phyloP scores from a whole-genome alignment of 2,888 invertebrate species.

The Pristionchus mayeri region DNA sequence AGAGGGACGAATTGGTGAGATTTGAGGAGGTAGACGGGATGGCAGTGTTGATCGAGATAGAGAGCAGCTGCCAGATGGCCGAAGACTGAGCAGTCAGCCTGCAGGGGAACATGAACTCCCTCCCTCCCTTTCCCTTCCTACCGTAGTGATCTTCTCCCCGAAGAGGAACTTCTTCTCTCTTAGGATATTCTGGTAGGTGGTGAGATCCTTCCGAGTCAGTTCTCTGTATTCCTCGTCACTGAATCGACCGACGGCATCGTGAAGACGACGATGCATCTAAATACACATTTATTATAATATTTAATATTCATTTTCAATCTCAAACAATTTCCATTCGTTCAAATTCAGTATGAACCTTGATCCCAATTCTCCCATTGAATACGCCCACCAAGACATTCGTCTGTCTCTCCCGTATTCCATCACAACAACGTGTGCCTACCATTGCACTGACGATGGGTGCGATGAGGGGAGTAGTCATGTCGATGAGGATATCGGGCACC shows the following conservation, averaged over 20 bases:
- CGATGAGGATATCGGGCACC: conserved; percentile 31
- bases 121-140: conserved; percentile 77
- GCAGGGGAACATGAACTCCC: conserved; percentile 28
- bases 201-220: conserved; percentile 44
- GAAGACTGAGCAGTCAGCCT: conserved; percentile 72
- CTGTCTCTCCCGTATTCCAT: too few species aligned
- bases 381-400: too few species aligned
- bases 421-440: too few species aligned
- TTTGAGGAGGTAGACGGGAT: conserved; percentile 66
- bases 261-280: conserved; percentile 46
- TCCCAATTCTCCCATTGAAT: too few species aligned
- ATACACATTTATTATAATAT: not conserved
- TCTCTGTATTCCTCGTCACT: conserved; percentile 48
- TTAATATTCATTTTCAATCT: too few species aligned
- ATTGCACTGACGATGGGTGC: conserved; percentile 24
- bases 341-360: too few species aligned
- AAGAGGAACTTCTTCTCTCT: conserved; percentile 95
- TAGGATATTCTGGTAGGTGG: conserved; percentile 77
- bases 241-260: conserved; percentile 33
- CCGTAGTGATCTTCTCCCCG: conserved; percentile 92
- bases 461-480: conserved; percentile 35
- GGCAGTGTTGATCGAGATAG: conserved; percentile 70
- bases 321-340: too few species aligned
- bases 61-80: conserved; percentile 70
- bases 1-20: conserved; percentile 47